Percentiles rank a stretch among this genome's conserved stretches.
Evolutionary conservation across 2,113 vertebrate species (phyloP).

Genomic region (Corythornis madagascariensis): DNA sequence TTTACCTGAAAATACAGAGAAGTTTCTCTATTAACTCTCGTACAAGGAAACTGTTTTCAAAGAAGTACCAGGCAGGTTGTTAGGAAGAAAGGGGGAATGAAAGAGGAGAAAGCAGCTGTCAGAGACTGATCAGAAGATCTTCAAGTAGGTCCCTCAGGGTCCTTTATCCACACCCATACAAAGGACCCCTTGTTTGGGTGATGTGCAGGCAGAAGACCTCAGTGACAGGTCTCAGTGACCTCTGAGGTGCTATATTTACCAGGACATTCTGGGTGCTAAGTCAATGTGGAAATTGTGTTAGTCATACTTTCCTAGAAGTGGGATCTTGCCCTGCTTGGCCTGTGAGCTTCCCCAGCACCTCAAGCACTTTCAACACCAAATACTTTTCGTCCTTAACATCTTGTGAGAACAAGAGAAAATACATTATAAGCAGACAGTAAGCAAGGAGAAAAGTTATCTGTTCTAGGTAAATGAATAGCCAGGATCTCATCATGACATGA

Average conservation of each 20-base stretch:
- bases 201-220: not conserved
- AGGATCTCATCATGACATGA: not conserved
- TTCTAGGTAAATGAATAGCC: not conserved
- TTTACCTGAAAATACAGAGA: not conserved
- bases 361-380: not conserved
- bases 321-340: constrained; percentile 35
- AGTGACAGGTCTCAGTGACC: not conserved
- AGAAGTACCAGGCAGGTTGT: not conserved
- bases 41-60: not conserved
- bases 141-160: not conserved
- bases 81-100: not conserved
- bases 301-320: constrained; percentile 60
- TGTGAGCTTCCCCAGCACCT: not conserved
- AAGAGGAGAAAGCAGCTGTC: not conserved
- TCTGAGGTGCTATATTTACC: constrained; percentile 27
- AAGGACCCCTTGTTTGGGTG: not conserved
- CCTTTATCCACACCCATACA: not conserved
- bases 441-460: not conserved
- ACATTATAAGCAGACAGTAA: not conserved
- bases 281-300: constrained; percentile 62
- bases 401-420: not conserved
- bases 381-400: not conserved
- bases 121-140: not conserved
- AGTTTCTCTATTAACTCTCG: not conserved
- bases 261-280: constrained; percentile 23